A percentile compares a stretch with the other conserved stretches of the same genome.
Conservation (phyloP, 2,113 vertebrate species). For the Aldabrachelys gigantea region DNA sequence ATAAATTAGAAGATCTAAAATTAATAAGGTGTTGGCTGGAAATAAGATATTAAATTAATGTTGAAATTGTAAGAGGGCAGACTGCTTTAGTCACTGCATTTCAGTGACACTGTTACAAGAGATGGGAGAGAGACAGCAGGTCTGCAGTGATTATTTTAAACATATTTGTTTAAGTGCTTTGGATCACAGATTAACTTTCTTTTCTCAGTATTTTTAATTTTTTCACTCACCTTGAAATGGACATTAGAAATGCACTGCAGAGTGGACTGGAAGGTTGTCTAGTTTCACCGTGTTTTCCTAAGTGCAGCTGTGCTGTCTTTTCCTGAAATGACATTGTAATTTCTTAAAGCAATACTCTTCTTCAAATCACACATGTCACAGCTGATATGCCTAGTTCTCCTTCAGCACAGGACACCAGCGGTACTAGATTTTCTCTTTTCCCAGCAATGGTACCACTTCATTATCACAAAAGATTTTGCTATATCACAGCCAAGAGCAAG, state of each 20-base stretch:
- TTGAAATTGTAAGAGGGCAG: accelerated
- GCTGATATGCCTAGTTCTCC: neutral
- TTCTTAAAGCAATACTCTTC: accelerated
- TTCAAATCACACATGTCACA: accelerated
- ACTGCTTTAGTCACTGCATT: neutral
- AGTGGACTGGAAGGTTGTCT: accelerated
- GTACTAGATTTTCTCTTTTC: neutral
- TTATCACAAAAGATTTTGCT: neutral
- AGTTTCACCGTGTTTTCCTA: accelerated
- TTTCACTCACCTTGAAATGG: neutral
- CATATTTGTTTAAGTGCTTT: neutral
- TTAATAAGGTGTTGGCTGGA: neutral
- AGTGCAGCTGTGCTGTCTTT: neutral
- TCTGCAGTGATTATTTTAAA: neutral
- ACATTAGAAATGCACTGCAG: neutral
- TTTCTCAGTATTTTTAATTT: neutral
- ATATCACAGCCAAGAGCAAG: neutral
- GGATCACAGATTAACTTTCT: neutral
- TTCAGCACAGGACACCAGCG: neutral
- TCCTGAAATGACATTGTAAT: accelerated
- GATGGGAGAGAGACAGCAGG: accelerated
- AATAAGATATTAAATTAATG: neutral
- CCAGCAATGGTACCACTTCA: neutral
- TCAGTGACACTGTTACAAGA: neutral
- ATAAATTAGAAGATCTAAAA: neutral